Base-by-base conservation (phyloP, 2,113 vertebrate species). In the Psilopogon haemacephalus region DNA sequence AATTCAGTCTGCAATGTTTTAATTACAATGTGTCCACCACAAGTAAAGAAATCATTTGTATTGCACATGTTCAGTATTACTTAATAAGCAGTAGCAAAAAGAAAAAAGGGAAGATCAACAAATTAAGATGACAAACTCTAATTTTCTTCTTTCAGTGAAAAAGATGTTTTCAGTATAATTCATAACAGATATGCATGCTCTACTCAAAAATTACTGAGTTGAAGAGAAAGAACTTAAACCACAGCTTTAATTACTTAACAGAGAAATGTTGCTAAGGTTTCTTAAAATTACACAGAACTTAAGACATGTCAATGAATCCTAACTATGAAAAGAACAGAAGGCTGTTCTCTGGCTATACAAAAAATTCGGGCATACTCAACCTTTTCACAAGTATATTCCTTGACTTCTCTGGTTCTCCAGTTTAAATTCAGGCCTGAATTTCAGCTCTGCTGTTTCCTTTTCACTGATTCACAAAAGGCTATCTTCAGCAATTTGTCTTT, bases 41-140 rank as follows among this genome's bases (percentile, higher is more conserved):
- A 90, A 94, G 27, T 54, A 55, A 35, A 74, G 35, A 88, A 70
- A 87, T 75, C 0, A 60, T 93, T 78, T 84, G 33, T 33, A 79
- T 64, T 84, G 67, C 7, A 19, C 8, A 63, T 13, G 65, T 42
- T 52, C 32, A 73, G 18, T 88, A 94, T 27, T 93, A 88, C 33
- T 90, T 70, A 94, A 79, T 62, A 93, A 88, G 63, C 30, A 92
- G 92, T 95, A 94, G n/a, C 37, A 63, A 94, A 90, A 92, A 84
- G 15, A 94, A n/a, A 79, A 28, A 76, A 87, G 42, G 77, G 15
- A 71, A 78, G 44, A 55, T 59, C 62, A 92, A 69, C 75, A 93
- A 92, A 81, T 94, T 73, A 94, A 65, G 63, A 10, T 17, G 87
- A 50, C 67, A 91, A 93, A 87, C 20, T 93, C 50, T 23, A 38